These are phyloP conservation scores for Cistogaster globosa DNA, from an alignment of 2,888 invertebrate genomes.

Conservation along the genomic window DNA sequence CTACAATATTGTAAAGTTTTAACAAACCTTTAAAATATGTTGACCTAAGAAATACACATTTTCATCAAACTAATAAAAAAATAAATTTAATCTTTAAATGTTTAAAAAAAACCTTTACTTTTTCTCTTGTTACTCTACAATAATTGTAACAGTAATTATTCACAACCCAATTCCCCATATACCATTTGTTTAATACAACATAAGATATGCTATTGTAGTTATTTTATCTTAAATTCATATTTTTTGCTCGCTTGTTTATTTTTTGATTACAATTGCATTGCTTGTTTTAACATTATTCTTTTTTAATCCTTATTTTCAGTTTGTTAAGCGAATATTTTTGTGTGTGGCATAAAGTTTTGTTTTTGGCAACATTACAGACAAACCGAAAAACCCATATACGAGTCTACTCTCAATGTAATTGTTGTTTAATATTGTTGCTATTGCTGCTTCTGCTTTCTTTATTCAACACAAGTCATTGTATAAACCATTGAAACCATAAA, in stretches of 20 bases:
- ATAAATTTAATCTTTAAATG: too few species aligned
- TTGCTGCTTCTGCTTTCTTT: conserved; percentile 21
- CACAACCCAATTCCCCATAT: conserved; percentile 23
- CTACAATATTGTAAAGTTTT: too few species aligned
- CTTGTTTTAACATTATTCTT: conserved; percentile 1
- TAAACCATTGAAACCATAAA: conserved; percentile 63
- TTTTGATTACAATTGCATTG: conserved; percentile 41
- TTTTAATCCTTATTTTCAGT: conserved; percentile 19
- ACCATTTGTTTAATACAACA: not conserved
- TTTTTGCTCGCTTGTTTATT: conserved; percentile 49
- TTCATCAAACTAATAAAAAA: too few species aligned
- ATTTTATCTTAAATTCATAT: conserved; percentile 26
- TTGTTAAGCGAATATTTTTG: conserved; percentile 39
- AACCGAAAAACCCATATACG: conserved; percentile 24
- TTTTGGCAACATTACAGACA: conserved; percentile 65
- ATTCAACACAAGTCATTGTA: conserved; percentile 60
- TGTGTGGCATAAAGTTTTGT: conserved; percentile 65
- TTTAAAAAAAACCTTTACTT: too few species aligned
- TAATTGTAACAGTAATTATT: too few species aligned
- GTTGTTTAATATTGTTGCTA: not conserved
- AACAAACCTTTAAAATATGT: too few species aligned
- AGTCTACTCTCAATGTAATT: conserved; percentile 13
- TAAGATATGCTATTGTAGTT: not conserved
- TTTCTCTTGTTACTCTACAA: too few species aligned
- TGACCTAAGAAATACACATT: too few species aligned